These are phyloP conservation scores for Lithosia quadra DNA, from an alignment of 2,888 invertebrate species.

Conservation along the genomic window DNA sequence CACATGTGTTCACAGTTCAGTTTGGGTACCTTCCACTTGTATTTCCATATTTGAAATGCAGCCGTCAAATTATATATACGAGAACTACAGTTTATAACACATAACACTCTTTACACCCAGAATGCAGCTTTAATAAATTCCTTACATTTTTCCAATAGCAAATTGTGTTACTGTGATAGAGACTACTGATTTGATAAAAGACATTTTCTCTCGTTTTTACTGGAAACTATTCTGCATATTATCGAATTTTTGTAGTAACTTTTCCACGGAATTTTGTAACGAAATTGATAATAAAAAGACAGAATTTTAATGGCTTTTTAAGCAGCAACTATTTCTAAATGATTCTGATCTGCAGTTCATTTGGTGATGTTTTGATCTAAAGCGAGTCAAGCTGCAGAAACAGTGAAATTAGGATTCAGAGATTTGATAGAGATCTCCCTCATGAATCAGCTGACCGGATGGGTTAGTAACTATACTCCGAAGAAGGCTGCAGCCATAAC, in stretches of 20 bases:
- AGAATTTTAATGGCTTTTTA: too few species aligned
- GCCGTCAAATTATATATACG: too few species aligned
- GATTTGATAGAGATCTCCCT: not conserved
- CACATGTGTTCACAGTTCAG: too few species aligned
- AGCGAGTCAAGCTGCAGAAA: not conserved
- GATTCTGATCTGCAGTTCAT: not conserved
- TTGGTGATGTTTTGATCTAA: not conserved
- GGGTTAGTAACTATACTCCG: not conserved
- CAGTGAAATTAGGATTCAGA: not conserved
- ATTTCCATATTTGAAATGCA: not conserved
- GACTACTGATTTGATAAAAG: constrained; percentile 22
- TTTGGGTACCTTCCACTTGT: too few species aligned
- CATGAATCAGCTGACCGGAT: not conserved
- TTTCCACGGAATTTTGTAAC: not conserved
- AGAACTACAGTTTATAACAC: constrained; percentile 8
- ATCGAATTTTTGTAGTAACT: constrained; percentile 6
- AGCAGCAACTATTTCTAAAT: not conserved
- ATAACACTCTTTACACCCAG: not conserved
- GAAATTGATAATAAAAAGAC: not conserved
- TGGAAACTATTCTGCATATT: constrained; percentile 6
- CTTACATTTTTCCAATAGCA: constrained; percentile 16
- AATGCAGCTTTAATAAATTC: constrained; percentile 20
- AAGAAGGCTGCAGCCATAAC: not conserved
- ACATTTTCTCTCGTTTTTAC: constrained; percentile 15
- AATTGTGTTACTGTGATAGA: constrained; percentile 20